phyloP scores from a whole-genome alignment of 64 coral and sea anemone species.

The Pachyseris speciosa region DNA sequence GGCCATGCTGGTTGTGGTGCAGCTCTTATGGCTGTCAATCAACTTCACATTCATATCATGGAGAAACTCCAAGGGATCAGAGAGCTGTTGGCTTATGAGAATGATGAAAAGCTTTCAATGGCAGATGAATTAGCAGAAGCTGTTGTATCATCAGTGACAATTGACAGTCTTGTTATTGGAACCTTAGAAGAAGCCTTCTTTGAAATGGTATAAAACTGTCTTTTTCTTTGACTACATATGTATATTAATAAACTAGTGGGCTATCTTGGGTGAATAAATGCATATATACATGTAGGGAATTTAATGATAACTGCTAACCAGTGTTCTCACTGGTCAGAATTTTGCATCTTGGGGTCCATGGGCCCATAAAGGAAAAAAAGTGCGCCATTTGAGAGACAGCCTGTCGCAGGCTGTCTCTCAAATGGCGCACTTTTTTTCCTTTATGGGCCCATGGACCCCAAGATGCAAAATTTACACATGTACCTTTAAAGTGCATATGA shows the following conservation, averaged over 20 bases:
- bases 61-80: conserved; percentile 85
- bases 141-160: conserved; percentile 85
- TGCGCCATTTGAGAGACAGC: too few relatives aligned
- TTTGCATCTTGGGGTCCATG: too few relatives aligned
- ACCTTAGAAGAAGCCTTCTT: conserved; percentile 96
- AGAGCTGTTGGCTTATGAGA: conserved; percentile 78
- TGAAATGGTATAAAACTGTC: conserved; percentile 83
- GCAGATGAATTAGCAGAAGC: conserved; percentile 70
- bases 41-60: conserved; percentile 87
- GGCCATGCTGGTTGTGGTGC: conserved; percentile 95
- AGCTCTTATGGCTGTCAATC: conserved; percentile 82
- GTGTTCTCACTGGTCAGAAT: too few relatives aligned
- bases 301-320: too few relatives aligned
- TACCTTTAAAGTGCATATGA: too few relatives aligned
- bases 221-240: background rate
- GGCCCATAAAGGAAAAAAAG: too few relatives aligned
- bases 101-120: conserved; percentile 75
- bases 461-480: too few relatives aligned
- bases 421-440: too few relatives aligned
- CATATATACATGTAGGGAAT: too few relatives aligned
- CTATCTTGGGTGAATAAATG: too few relatives aligned
- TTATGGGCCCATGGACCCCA: too few relatives aligned
- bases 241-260: background rate
- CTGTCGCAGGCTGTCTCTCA: too few relatives aligned
- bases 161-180: conserved; percentile 89